Base-by-base conservation (phyloP, 2,797 vertebrate genomes). In the Lindbergichthys nudifrons region DNA sequence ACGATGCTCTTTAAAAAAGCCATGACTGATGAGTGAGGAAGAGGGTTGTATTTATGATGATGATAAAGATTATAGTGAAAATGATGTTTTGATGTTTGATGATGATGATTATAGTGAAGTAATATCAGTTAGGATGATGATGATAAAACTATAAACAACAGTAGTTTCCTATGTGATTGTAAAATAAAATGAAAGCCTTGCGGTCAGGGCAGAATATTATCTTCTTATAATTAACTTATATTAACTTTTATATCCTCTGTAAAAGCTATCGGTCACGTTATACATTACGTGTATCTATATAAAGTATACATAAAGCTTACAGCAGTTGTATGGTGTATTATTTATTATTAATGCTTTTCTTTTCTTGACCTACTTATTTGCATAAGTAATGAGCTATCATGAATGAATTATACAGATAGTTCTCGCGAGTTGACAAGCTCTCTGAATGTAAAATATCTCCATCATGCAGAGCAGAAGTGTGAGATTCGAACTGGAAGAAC, bases 131-230 rank as follows among this genome's bases (percentile, higher is more conserved):
- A 79, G 78, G 67, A 71, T 83, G 32, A 80, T 82, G 60, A 84
- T 73, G 86, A 89, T 92, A 88, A 83, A 86, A 72, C 57, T 69
- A 75, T 73, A 71, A 84, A 87, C 87, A 87, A 75, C 70, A 86
- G 82, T 92, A 92, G 92, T 94, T 94, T 94, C 94, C 80, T 94
- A 94, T 93, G 91, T 92, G 90, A 94, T 94, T 95, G 93, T 94
- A 94, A 91, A 90, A 91, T 93, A 89, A 82, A 84, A 90, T 82
- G 52, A 73, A 90, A 78, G 89, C 87, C 93, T 88, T 90, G 79
- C 77, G 76, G 19, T 89, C 73, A 81, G 79, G 93, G 90, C 88
- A 83, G 64, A 84, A 88, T 84, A 91, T 90, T 88, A 93, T 88
- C 87, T 92, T 89, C 88, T 87, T 67, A 82, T 85, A 83, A 80